These are phyloP conservation scores for Pantelozetes paolii DNA, from an alignment of 2,888 invertebrate species.

Conservation along the genomic window DNA sequence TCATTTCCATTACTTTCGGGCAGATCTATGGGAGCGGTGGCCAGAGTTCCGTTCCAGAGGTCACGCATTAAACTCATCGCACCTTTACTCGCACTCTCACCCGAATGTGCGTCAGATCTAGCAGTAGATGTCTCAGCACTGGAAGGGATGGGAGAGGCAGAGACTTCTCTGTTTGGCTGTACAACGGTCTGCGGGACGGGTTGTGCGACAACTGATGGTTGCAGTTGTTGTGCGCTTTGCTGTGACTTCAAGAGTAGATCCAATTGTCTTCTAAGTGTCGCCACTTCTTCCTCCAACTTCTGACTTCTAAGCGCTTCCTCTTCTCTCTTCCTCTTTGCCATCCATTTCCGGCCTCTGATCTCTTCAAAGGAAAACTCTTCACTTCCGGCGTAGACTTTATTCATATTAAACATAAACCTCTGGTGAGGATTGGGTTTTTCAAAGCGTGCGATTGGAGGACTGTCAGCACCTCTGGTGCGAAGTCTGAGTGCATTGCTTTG, in stretches of 20 bases:
- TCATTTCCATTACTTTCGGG: background rate
- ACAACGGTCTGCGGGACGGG: background rate
- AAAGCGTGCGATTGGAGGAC: slow-evolving; percentile 58
- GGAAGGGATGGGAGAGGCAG: background rate
- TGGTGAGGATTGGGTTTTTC: slow-evolving; percentile 62
- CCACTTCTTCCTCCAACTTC: slow-evolving; percentile 14
- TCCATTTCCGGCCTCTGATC: slow-evolving; percentile 46
- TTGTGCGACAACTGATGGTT: background rate
- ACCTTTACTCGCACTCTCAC: background rate
- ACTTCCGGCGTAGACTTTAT: slow-evolving; percentile 61
- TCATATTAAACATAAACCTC: slow-evolving; percentile 66
- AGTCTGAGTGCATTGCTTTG: slow-evolving; percentile 38
- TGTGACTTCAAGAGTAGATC: background rate
- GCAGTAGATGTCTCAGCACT: background rate
- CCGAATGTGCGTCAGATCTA: background rate
- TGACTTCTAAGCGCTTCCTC: background rate
- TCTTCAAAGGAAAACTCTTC: slow-evolving; percentile 74
- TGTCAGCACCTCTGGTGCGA: background rate
- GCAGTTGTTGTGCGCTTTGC: background rate
- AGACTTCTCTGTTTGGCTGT: background rate
- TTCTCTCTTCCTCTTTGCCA: background rate
- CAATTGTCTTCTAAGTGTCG: background rate
- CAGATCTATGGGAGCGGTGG: background rate
- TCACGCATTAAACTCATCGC: background rate
- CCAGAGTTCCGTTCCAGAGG: slow-evolving; percentile 20